Percentiles rank a stretch among this genome's conserved stretches.
phyloP scores from a whole-genome alignment of 2,113 vertebrate genomes.

The Mus musculus region DNA sequence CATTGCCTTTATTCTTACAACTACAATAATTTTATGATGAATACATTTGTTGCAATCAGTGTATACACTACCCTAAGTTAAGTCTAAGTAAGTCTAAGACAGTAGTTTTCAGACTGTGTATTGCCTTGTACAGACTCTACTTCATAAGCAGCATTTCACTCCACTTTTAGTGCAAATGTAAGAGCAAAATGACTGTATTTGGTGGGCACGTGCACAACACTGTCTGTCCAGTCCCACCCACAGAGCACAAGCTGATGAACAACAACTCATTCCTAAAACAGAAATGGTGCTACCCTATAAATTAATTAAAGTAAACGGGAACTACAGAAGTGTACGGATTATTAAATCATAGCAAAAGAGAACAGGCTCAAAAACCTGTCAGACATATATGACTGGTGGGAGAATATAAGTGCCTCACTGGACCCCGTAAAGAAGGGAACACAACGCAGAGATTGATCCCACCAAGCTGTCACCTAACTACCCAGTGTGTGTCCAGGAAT shows the following conservation, averaged over 20 bases:
- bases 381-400: not conserved
- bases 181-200: not conserved
- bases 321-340: not conserved
- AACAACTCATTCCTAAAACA: not conserved
- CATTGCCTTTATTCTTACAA: not conserved
- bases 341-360: not conserved
- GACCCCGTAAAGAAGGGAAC: not conserved
- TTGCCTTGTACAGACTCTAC: not conserved
- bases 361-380: not conserved
- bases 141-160: not conserved
- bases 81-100: too few relatives aligned
- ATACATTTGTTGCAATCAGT: not conserved
- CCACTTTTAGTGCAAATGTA: not conserved
- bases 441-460: too few relatives aligned
- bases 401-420: not conserved
- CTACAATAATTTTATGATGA: conserved; percentile 15
- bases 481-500: not conserved
- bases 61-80: not conserved
- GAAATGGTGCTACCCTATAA: not conserved
- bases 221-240: not conserved
- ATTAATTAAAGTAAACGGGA: not conserved
- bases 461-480: not conserved
- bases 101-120: not conserved
- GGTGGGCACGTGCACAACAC: not conserved
- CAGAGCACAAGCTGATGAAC: not conserved